Base-by-base conservation (phyloP, 1,140 invertebrate species). In the Anastatus disparis region DNA sequence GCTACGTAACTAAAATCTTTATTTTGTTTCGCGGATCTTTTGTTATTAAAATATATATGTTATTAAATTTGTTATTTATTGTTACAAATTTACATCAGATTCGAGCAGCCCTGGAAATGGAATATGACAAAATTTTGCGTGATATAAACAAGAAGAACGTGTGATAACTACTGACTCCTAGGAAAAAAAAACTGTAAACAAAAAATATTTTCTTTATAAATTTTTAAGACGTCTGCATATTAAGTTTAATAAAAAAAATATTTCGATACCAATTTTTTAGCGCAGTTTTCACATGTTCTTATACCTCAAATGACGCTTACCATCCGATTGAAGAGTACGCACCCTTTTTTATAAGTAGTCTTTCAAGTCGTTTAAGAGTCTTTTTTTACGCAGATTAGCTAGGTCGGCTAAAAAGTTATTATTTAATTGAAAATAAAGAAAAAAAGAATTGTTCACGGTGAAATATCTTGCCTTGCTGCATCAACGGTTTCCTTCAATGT, bases 401-500 rank as follows among this genome's bases (percentile, higher is more conserved):
- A 73, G 63, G 42, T 72, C 44, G 48, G 22, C 66, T 63, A 70
- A 74, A 65, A 74, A 73, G 56, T 73, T 76, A 74, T 76, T 74
- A 73, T 77, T 78, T 78, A 74, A 77, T 77, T 77, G 53, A 64
- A 73, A 72, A 68, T 55, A 40, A 52, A 17, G 6, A 42, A 64
- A 53, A 26, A 10, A 63, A 64, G 61, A 70, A 64, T 70, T 56
- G 61, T 56, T 70, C 61, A 70, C 38, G 27, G 31, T 63, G 24
- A 48, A 62, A 56, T 53, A 20, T 55, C 17, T 70, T 63, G 38
- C 26, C 24, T 58, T 31, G 12, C 15, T 62, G 31, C 31, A 62
- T 62, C n/a, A 55, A 35, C 48, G 12, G 29, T 40, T 69, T 69
- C 38, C 13, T 3, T 29, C 42, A 52, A 50, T 38, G 13, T 67